Base-by-base conservation (phyloP, 2,113 vertebrate species). In the Leucosticte australis region DNA sequence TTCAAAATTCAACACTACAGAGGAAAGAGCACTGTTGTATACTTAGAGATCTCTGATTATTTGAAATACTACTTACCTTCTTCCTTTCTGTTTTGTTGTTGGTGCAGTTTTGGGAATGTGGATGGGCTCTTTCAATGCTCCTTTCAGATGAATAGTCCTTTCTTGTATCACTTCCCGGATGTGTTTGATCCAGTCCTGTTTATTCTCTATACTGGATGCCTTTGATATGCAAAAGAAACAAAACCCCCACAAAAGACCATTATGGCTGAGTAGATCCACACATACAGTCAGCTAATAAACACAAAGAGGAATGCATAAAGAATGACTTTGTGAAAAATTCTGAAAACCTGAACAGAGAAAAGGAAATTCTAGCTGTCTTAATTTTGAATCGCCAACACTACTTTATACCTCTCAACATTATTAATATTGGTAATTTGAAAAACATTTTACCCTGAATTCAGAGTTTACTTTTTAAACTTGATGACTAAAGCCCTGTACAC, bases 101-200 rank as follows among this genome's bases (percentile, higher is more conserved):
- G 99, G 98, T 15, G 99, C 98, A 0, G 99, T 97, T 96, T 99
- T 99, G 52, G 99, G 99, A 80, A 99, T 99, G 91, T 99, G 99
- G 87, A 99, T 99, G 44, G 99, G 99, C 95, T 99, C 99, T 95
- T 99, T 99, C 74, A 99, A 98, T 22, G 99, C 99, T 55, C 99
- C 99, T 95, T 99, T 99, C 93, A 99, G 98, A 98, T 99, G 99
- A 91, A 99, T 98, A 18, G 99, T 99, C 84, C 99, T 98, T 95
- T 99, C 99, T 97, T 99, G 99, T 84, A 99, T 99, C 69, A 99
- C 99, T 93, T 99, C 99, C 49, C 99, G 98, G 97, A 99, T 99
- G 97, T 99, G 99, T 93, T 99, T 99, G 96, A 99, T 99, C 99
- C 99, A 99, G 97, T 99, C 99, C 97, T 99, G 99, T 96, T 99